These are phyloP conservation scores for Periplaneta americana DNA, from an alignment of 1,140 invertebrate genomes.

Conservation along the genomic window DNA sequence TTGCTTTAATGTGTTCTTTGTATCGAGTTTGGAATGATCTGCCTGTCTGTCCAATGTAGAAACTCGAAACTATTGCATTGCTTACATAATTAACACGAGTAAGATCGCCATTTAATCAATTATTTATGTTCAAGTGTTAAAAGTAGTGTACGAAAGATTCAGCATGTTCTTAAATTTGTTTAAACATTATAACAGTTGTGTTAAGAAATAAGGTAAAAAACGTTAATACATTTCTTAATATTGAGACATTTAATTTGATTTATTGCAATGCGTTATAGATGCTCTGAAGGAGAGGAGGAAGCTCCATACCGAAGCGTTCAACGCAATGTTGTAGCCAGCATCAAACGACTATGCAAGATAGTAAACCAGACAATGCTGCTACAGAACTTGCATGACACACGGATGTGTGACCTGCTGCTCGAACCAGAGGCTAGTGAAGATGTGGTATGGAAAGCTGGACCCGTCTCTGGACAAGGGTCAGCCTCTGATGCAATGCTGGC, in stretches of 20 bases:
- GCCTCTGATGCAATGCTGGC: not conserved
- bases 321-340: slow-evolving; percentile 45
- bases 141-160: too few relatives aligned
- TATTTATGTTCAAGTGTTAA: too few relatives aligned
- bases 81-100: too few relatives aligned
- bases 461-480: too few relatives aligned
- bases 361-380: slow-evolving; percentile 71
- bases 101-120: too few relatives aligned
- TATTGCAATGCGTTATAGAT: not conserved
- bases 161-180: too few relatives aligned
- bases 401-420: slow-evolving; percentile 62
- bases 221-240: not conserved
- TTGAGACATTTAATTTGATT: not conserved
- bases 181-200: too few relatives aligned
- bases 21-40: too few relatives aligned
- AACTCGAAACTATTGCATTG: too few relatives aligned
- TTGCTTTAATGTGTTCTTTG: too few relatives aligned
- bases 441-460: slow-evolving; percentile 22
- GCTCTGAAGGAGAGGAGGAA: not conserved
- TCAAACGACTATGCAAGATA: slow-evolving; percentile 54
- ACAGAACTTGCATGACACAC: slow-evolving; percentile 61
- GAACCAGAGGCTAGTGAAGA: slow-evolving; percentile 62
- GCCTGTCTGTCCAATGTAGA: too few relatives aligned
- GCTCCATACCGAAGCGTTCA: slow-evolving; percentile 36
- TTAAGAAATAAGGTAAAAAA: not conserved